Evolutionary conservation across 2,797 vertebrate species (phyloP).

Genomic region (Tapirus indicus): DNA sequence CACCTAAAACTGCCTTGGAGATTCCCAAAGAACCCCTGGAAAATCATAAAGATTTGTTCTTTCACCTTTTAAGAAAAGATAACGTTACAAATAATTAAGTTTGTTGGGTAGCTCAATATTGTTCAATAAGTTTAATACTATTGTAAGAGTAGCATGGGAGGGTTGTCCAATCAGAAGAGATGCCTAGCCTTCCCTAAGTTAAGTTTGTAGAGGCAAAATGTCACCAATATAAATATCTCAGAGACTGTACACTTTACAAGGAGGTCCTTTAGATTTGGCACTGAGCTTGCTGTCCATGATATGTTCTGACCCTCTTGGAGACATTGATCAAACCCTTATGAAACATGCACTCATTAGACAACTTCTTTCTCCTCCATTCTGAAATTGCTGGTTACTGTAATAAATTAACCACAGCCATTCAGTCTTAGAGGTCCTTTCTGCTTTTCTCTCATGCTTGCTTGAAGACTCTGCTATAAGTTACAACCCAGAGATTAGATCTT

Average conservation of each 20-base stretch:
- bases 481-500: slow-evolving; percentile 36
- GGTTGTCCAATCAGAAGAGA: background rate
- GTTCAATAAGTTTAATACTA: background rate
- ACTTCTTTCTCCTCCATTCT: background rate
- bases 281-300: background rate
- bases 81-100: background rate
- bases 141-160: background rate
- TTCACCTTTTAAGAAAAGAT: background rate
- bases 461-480: background rate
- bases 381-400: background rate
- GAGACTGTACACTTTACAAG: background rate
- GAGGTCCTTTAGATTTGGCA: background rate
- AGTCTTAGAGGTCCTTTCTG: background rate
- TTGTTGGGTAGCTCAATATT: background rate
- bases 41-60: slow-evolving; percentile 34
- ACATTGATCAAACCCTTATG: background rate
- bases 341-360: background rate
- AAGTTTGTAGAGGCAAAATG: background rate
- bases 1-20: background rate
- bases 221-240: background rate
- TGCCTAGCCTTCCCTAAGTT: background rate
- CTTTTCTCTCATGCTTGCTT: background rate
- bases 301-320: background rate
- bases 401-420: background rate
- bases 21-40: background rate